These are phyloP conservation scores for Pluvianellus socialis DNA, from an alignment of 2,113 vertebrate species.

Conservation along the genomic window DNA sequence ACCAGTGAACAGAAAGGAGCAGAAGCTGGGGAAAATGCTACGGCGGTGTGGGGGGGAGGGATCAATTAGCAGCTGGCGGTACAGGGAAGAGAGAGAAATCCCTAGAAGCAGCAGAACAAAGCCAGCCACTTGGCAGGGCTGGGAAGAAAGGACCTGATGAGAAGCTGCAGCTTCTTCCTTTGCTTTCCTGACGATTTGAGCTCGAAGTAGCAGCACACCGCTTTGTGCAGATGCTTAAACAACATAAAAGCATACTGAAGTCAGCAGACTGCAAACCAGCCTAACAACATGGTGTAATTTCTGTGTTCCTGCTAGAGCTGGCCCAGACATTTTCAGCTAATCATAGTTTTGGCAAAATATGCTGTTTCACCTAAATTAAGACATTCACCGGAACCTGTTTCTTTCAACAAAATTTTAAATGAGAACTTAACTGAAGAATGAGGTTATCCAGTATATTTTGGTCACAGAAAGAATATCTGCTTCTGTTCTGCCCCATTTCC, in stretches of 20 bases:
- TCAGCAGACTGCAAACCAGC: conserved; percentile 23
- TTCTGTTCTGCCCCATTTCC: neutral
- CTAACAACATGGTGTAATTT: neutral
- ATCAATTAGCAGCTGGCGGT: neutral
- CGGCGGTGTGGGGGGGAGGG: too few species aligned
- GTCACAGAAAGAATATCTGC: neutral
- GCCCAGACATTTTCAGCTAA: neutral
- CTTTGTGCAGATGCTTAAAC: conserved; percentile 2
- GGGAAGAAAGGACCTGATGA: conserved; percentile 37
- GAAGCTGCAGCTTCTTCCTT: conserved; percentile 12
- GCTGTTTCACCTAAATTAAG: conserved; percentile 3
- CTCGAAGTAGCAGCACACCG: neutral
- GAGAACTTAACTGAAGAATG: neutral
- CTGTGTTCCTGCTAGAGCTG: neutral
- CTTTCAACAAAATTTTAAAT: neutral
- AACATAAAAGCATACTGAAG: conserved; percentile 3
- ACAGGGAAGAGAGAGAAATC: neutral
- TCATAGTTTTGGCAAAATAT: neutral
- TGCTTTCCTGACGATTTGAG: conserved; percentile 23
- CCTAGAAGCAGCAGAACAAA: conserved; percentile 12
- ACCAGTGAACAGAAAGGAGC: neutral
- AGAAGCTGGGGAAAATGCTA: neutral
- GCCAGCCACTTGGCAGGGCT: neutral
- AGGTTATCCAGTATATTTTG: neutral
- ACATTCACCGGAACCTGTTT: neutral